These are phyloP conservation scores for Carcharodon carcharias DNA, from an alignment of 2,797 vertebrate genomes.

Conservation along the genomic window DNA sequence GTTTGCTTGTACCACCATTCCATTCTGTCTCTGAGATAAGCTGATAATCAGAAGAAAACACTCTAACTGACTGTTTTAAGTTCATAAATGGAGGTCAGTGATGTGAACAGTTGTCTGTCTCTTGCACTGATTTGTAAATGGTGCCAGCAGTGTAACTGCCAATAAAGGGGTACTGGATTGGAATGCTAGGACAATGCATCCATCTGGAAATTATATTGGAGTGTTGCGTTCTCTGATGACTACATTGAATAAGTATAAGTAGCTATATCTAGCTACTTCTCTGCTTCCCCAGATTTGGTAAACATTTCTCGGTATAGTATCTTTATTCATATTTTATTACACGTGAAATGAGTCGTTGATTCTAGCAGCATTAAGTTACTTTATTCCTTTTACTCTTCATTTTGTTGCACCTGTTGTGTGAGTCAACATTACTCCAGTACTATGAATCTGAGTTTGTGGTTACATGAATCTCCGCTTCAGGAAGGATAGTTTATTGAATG, in stretches of 20 bases:
- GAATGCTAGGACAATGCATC: not conserved
- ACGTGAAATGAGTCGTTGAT: too few species aligned
- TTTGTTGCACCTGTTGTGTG: not conserved
- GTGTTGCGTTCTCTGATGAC: not conserved
- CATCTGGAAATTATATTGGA: not conserved
- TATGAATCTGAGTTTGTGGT: not conserved
- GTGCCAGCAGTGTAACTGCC: not conserved
- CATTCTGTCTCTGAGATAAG: not conserved
- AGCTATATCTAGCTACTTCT: not conserved
- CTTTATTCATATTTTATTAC: not conserved
- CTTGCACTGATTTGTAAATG: not conserved
- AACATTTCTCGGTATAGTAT: not conserved
- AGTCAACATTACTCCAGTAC: not conserved
- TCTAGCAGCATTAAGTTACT: not conserved
- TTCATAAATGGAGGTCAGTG: not conserved
- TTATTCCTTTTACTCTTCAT: not conserved
- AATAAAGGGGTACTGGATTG: not conserved
- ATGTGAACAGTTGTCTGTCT: not conserved
- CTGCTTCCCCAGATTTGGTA: not conserved
- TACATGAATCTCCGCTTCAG: not conserved
- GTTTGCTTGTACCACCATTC: not conserved
- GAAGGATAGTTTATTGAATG: not conserved
- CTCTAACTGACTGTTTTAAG: not conserved
- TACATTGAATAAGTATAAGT: not conserved
- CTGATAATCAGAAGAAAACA: not conserved